A percentile compares a stretch with the other conserved stretches of the same genome.
These are phyloP conservation scores for Sebastes schlegelii DNA, from an alignment of 2,113 vertebrate species.

Conservation along the genomic window DNA sequence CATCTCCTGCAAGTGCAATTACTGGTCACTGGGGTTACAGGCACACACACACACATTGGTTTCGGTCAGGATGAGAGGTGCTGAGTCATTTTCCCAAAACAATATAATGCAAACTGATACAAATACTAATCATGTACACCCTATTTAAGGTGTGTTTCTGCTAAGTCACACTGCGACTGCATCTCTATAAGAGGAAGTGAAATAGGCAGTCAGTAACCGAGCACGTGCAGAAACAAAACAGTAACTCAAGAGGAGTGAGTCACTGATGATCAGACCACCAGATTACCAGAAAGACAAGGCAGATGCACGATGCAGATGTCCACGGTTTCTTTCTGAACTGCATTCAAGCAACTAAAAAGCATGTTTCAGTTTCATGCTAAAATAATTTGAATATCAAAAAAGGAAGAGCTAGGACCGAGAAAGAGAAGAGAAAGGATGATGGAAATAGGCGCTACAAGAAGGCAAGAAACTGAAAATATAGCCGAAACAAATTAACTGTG, in stretches of 20 bases:
- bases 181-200: slow-evolving; percentile 64
- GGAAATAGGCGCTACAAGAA: not conserved
- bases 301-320: not conserved
- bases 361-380: slow-evolving; percentile 6
- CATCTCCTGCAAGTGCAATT: slow-evolving; percentile 33
- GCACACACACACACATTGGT: slow-evolving; percentile 15
- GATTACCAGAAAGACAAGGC: slow-evolving; percentile 32
- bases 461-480: slow-evolving; percentile 11
- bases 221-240: slow-evolving; percentile 66
- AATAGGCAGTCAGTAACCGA: slow-evolving; percentile 43
- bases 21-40: slow-evolving; percentile 36
- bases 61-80: slow-evolving; percentile 25
- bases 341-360: not conserved
- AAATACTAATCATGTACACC: slow-evolving; percentile 1
- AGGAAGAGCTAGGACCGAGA: slow-evolving; percentile 8
- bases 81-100: slow-evolving; percentile 47
- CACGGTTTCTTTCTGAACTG: not conserved
- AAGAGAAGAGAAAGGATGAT: slow-evolving; percentile 6
- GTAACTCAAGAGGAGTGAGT: slow-evolving; percentile 29
- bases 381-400: slow-evolving; percentile 22
- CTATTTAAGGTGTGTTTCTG: slow-evolving; percentile 40
- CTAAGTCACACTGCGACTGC: slow-evolving; percentile 55
- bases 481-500: slow-evolving; percentile 12
- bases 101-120: not conserved
- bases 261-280: slow-evolving; percentile 24